Evolutionary conservation across 2,113 vertebrate species (phyloP), one percentile per base, ranked within the genome.

Genomic region (Romanogobio albipinnatus): DNA sequence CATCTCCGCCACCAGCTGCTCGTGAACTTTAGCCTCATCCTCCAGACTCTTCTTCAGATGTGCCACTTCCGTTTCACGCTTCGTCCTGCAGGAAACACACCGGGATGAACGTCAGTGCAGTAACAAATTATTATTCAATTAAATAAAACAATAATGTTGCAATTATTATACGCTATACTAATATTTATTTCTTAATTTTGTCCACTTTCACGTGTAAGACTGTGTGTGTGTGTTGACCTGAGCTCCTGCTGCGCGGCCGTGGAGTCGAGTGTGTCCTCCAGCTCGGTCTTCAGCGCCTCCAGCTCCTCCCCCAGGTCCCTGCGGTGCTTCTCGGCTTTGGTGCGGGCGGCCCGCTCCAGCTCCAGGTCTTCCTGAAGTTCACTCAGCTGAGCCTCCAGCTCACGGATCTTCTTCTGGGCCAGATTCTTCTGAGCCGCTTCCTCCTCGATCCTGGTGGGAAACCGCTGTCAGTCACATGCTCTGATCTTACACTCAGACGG

Each of bases 281-380:
- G 91, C 90, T 99, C 98, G 0, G 98, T 98, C 90, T 99, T 99
- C 73, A 99, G 89, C 0, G 98, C 98, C 90, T 99, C 98, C 78
- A 99, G 93, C 92, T 99, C 98, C 85, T 99, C 98, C 26, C 98
- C 97, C 9, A 99, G 95, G 90, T 99, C 98, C 59, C 98, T 91
- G 56, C 97, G 97, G 91, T 97, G 96, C 85, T 99, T 99, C 91
- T 99, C 98, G 0, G 98, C 98, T 92, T 99, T 99, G 85, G 94
- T 89, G 5, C 98, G 96, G 2, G 94, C 94, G 15, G 93, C 94
- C 51, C 93, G 93, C 92, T 99, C 98, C 7, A 98, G 95, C 19
- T 99, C 98, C 86, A 99, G 85, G 85, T 99, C 98, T 87, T 99
- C 98, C 91, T 99, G 97, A 64, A 99, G 94, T 51, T 99, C 98